Evolutionary conservation across 92 coral and sea anemone species (phyloP).

Genomic region (Zoanthus gigantus): DNA sequence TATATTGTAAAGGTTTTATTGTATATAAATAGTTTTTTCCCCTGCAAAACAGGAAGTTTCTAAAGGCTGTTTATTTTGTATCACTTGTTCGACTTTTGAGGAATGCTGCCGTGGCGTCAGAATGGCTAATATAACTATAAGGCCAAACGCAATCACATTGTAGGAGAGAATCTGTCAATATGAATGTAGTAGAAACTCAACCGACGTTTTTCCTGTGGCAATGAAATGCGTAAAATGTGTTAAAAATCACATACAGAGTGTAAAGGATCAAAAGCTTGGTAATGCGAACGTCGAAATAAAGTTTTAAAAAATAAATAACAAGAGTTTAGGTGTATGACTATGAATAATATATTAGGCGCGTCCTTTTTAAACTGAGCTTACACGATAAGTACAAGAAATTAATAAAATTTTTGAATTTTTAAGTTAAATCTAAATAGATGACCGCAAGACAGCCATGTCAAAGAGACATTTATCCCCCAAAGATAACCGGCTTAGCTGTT

Average conservation of each 20-base stretch:
- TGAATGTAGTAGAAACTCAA: neutral
- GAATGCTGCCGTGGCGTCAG: neutral
- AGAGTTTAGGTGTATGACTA: neutral
- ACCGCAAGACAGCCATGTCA: neutral
- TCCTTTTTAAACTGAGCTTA: neutral
- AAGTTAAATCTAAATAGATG: neutral
- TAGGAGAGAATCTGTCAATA: neutral
- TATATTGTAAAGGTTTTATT: neutral
- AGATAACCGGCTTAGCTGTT: neutral
- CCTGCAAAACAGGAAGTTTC: slow-evolving; percentile 1
- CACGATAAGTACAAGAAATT: neutral
- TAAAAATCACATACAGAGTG: neutral
- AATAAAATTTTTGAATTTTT: neutral
- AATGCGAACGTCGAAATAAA: neutral
- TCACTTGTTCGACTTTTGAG: neutral
- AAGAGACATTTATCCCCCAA: slow-evolving; percentile 14
- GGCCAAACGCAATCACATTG: neutral
- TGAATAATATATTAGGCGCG: neutral
- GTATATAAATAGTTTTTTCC: neutral
- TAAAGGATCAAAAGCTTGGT: neutral
- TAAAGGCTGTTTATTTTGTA: neutral
- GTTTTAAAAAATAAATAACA: neutral
- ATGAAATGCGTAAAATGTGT: neutral
- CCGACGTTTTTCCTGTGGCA: neutral
- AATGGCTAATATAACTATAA: neutral